Evolutionary conservation across 2,888 invertebrate species (phyloP), one percentile per base, ranked within the genome.

Genomic region (Netelia melanura): DNA sequence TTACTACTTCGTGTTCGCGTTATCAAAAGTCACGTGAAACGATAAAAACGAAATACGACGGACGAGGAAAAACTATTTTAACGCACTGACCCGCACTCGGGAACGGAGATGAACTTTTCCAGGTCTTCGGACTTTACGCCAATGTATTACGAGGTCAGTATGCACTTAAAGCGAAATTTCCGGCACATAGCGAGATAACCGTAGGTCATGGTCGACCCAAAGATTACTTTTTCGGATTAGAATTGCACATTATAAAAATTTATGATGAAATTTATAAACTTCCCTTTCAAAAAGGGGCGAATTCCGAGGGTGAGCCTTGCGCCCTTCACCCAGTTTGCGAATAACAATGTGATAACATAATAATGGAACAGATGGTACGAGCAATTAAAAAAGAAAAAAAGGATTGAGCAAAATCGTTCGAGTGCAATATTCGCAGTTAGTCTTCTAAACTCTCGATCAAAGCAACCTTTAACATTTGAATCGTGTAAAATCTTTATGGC

Each of bases 21-120:
- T 83, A 85, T 84, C 84, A 84, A 78, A 83, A 71, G 78, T 83
- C 21, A 64, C 43, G 38, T 74, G 61, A 79, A 21, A 81, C 76
- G 54, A 54, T 77, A 71, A 84, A 85, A 84, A 83, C 80, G 82
- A 81, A 77, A 78, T 78, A 72, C 76, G 77, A 58, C 64, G 70
- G 43, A 56, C 58, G 80, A 58, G 30, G 79, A 67, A 74, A 79
- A n/a, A 54, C n/a, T n/a, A 54, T 58, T 58, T 58, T 58, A 14
- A 10, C 58, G 21, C 17, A 3, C 58, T 5, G 58, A 21, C 21
- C 8, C 17, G 21, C 58, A 58, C 9, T 58, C 58, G 8, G 2
- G 23, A 58, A 43, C 67, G n/a, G 2, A 38, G 6, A 38, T 38
- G 38, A 38, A 38, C 5, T 38, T 38, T 30, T 30, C 5, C 30